These are phyloP conservation scores for human (Homo sapiens) DNA, from an alignment of 2,113 vertebrate genomes.

Conservation along the genomic window GRCh38 chr13:91175501-91176000, in stretches of 20 bases:
- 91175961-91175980: too few species aligned
- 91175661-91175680: not conserved
- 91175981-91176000: too few species aligned
- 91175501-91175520: too few species aligned
- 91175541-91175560: too few species aligned
- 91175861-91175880: not conserved
- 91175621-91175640: not conserved
- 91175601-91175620: not conserved
- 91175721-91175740: not conserved
- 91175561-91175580: not conserved
- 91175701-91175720: not conserved
- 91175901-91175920: not conserved
- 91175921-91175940: too few species aligned
- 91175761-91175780: not conserved
- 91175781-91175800: not conserved
- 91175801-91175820: not conserved
- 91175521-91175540: too few species aligned
- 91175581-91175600: not conserved
- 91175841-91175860: too few species aligned
- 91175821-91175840: not conserved
- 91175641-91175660: not conserved
- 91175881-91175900: too few species aligned
- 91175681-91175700: not conserved
- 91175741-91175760: not conserved
- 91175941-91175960: too few species aligned